Percentiles rank a stretch among this genome's conserved stretches.
phyloP scores from a whole-genome alignment of 2,113 vertebrate species.

The Collichthys lucidus region DNA sequence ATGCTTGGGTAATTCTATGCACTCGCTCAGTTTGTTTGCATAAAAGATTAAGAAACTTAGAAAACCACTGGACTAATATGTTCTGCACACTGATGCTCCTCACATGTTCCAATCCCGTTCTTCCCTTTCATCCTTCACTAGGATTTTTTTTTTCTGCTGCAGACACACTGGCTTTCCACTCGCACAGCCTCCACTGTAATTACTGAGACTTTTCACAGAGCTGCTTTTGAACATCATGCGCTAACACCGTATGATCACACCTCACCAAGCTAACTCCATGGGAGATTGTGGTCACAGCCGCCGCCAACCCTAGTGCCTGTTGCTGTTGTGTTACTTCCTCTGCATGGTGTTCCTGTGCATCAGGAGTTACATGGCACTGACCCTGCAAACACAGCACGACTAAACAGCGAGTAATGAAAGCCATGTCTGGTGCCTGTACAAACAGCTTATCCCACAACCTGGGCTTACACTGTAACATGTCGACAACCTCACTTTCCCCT shows the following conservation, averaged over 20 bases:
- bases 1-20: background rate
- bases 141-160: slow-evolving; percentile 29
- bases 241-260: slow-evolving; percentile 61
- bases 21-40: background rate
- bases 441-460: slow-evolving; percentile 76
- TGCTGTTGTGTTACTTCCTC: slow-evolving; percentile 52
- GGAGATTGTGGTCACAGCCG: slow-evolving; percentile 46
- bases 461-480: slow-evolving; percentile 59
- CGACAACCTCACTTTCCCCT: slow-evolving; percentile 45
- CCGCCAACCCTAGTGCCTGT: slow-evolving; percentile 39
- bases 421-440: slow-evolving; percentile 71
- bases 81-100: slow-evolving; percentile 13
- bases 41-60: background rate
- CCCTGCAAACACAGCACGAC: slow-evolving; percentile 79
- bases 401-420: slow-evolving; percentile 80
- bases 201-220: slow-evolving; percentile 63
- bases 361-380: slow-evolving; percentile 70
- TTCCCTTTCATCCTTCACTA: slow-evolving; percentile 34
- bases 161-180: slow-evolving; percentile 51
- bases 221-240: slow-evolving; percentile 56
- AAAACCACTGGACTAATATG: background rate
- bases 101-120: slow-evolving; percentile 8
- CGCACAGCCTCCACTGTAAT: slow-evolving; percentile 59
- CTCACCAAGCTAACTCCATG: slow-evolving; percentile 46
- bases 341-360: slow-evolving; percentile 53